Percentiles rank a stretch among this genome's conserved stretches.
Evolutionary conservation across 1,140 invertebrate species (phyloP).

Genomic region (Tetramorium alpestre): DNA sequence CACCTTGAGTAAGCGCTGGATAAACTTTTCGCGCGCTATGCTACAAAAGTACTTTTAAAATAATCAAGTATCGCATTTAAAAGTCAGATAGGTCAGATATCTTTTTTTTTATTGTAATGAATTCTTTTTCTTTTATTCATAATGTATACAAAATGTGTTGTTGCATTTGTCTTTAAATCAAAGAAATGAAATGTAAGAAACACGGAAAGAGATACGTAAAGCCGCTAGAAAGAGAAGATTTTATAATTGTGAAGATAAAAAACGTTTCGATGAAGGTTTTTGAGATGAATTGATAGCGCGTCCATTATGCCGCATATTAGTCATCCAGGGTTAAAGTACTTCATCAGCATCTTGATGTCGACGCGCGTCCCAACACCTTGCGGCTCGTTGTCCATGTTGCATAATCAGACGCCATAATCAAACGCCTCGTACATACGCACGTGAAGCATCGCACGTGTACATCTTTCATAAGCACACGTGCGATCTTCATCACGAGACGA

Average conservation of each 20-base stretch:
- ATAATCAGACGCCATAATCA: slow-evolving; percentile 36
- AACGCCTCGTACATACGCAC: slow-evolving; percentile 14
- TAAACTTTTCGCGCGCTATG: neutral
- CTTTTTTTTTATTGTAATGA: neutral
- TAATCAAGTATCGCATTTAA: slow-evolving; percentile 4
- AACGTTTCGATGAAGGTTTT: neutral
- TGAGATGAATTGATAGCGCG: neutral
- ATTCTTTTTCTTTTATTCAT: too few relatives aligned
- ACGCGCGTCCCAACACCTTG: slow-evolving; percentile 5
- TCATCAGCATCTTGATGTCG: neutral
- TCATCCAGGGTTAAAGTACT: slow-evolving; percentile 1
- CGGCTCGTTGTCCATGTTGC: slow-evolving; percentile 27
- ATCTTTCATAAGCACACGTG: slow-evolving; percentile 56
- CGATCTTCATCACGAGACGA: slow-evolving; percentile 56
- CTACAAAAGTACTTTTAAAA: slow-evolving; percentile 21
- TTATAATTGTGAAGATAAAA: neutral
- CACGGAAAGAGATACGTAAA: neutral
- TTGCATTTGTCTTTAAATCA: neutral
- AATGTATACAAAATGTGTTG: neutral
- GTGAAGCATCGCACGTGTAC: slow-evolving; percentile 59
- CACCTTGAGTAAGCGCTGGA: neutral
- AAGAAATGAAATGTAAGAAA: neutral
- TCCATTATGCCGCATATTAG: slow-evolving; percentile 6
- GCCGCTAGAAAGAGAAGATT: neutral
- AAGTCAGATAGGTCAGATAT: neutral